Evolutionary conservation across 2,797 vertebrate species (phyloP).

Genomic region (Eurystomus glaucurus): DNA sequence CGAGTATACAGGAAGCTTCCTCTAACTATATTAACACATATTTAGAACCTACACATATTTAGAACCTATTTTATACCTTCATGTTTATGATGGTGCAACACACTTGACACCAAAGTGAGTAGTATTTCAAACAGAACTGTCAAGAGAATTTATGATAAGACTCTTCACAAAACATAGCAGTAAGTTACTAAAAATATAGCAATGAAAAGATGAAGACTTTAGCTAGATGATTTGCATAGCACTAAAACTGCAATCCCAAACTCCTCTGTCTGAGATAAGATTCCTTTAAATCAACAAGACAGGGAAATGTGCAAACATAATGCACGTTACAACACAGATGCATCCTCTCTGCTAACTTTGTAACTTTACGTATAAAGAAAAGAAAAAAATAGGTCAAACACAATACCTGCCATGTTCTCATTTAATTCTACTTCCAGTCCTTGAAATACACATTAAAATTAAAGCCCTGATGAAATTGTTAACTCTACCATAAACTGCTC

Average conservation of each 20-base stretch:
- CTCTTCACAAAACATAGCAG: background rate
- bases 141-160: background rate
- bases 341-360: background rate
- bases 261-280: background rate
- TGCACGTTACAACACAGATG: background rate
- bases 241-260: background rate
- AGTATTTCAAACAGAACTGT: background rate
- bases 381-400: background rate
- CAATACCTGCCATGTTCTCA: background rate
- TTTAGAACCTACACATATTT: background rate
- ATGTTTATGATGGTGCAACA: background rate
- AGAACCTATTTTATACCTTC: background rate
- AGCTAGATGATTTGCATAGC: background rate
- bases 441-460: conserved; percentile 3
- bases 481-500: conserved; percentile 38
- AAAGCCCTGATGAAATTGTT: conserved; percentile 33
- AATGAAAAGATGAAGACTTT: background rate
- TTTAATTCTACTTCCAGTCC: background rate
- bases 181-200: background rate
- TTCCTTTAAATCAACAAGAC: conserved; percentile 2
- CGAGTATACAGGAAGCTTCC: background rate
- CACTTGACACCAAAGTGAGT: background rate
- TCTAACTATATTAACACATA: background rate
- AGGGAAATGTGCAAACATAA: background rate
- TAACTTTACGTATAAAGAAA: background rate